Conservation (phyloP, 2,888 invertebrate genomes). For the Lochmaea crataegi region DNA sequence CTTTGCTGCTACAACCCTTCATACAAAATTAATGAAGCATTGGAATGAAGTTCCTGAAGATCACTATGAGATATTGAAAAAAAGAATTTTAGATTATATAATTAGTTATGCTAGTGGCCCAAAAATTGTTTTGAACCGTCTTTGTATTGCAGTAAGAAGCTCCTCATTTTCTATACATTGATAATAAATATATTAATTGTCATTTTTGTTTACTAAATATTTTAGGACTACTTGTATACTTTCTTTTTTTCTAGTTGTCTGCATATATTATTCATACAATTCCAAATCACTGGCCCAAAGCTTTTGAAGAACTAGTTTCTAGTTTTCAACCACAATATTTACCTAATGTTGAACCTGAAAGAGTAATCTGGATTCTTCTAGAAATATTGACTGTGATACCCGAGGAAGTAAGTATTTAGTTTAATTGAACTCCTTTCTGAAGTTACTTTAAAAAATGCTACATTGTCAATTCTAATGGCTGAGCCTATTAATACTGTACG, state of each 20-base stretch:
- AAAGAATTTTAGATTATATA: constrained; percentile 81
- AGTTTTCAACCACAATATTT: constrained; percentile 67
- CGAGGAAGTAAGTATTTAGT: constrained; percentile 78
- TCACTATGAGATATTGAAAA: constrained; percentile 80
- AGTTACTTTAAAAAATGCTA: too few relatives aligned
- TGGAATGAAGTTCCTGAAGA: constrained; percentile 89
- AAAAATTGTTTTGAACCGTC: constrained; percentile 85
- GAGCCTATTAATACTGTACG: too few relatives aligned
- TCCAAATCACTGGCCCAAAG: constrained; percentile 71
- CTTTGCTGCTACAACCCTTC: constrained; percentile 91
- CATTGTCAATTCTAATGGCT: too few relatives aligned
- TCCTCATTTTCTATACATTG: constrained; percentile 11
- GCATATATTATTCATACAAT: constrained; percentile 81
- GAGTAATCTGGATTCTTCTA: constrained; percentile 76
- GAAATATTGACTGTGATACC: constrained; percentile 89
- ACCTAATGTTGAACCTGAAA: constrained; percentile 71
- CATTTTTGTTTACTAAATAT: background rate
- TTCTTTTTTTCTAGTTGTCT: constrained; percentile 74
- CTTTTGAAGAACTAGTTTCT: constrained; percentile 79
- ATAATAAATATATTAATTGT: background rate
- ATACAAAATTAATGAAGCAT: constrained; percentile 87
- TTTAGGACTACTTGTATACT: background rate
- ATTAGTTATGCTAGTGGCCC: constrained; percentile 83
- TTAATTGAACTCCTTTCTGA: constrained; percentile 28
- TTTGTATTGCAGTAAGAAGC: constrained; percentile 86